Percentiles rank a stretch among this genome's conserved stretches.
phyloP scores from a whole-genome alignment of 2,888 invertebrate genomes.

The Parasteatoda lunata region DNA sequence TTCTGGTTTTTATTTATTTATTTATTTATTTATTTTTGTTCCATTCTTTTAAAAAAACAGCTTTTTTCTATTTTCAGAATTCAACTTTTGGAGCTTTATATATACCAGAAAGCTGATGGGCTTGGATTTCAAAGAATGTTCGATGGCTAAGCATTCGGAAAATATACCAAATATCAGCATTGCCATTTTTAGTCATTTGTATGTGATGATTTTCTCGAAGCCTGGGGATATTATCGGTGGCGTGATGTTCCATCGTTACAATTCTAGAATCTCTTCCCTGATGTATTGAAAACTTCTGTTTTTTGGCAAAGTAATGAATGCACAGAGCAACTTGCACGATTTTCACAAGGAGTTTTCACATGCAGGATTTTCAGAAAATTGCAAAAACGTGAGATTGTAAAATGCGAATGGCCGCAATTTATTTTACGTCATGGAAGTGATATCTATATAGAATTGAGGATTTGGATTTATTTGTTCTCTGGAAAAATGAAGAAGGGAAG shows the following conservation, averaged over 20 bases:
- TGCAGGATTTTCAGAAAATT: background rate
- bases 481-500: too few species aligned
- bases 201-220: constrained; percentile 3
- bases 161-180: background rate
- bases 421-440: too few species aligned
- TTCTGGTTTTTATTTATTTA: background rate
- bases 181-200: constrained; percentile 25
- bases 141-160: background rate
- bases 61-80: too few species aligned
- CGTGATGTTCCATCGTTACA: background rate
- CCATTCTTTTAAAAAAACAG: too few species aligned
- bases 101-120: background rate
- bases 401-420: too few species aligned
- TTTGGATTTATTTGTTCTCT: too few species aligned
- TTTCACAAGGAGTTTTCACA: background rate
- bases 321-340: background rate
- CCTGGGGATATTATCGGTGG: background rate
- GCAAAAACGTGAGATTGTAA: background rate
- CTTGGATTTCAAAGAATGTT: background rate
- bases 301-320: background rate
- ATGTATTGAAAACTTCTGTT: background rate
- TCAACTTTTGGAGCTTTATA: too few species aligned
- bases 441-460: too few species aligned
- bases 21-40: too few species aligned
- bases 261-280: background rate